Percentiles rank a stretch among this genome's conserved stretches.
Conservation (phyloP, 2,797 vertebrate species). For the Hylomyscus alleni region DNA sequence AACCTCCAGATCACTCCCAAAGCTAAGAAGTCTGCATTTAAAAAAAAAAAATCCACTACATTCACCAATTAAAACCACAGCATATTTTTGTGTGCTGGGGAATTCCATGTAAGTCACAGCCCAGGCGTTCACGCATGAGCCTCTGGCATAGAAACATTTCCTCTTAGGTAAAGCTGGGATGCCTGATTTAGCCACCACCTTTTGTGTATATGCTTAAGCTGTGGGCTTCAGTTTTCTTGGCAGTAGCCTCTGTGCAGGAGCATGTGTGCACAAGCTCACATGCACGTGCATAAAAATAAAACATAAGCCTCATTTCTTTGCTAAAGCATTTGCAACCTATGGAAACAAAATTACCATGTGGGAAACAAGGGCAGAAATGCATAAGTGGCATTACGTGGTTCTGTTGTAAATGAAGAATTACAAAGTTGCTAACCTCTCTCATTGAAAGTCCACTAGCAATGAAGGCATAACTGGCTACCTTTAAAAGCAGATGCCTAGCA, state of each 20-base stretch:
- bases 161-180: slow-evolving; percentile 40
- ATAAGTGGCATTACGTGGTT: neutral
- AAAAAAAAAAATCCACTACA: slow-evolving; percentile 22
- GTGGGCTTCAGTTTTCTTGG: neutral
- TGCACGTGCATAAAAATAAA: neutral
- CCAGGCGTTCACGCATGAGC: slow-evolving; percentile 8
- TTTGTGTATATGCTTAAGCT: neutral
- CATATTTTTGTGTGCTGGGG: slow-evolving; percentile 49
- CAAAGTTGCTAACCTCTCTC: neutral
- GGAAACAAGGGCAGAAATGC: neutral
- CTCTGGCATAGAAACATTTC: neutral
- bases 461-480: neutral
- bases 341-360: neutral
- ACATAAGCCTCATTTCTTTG: neutral
- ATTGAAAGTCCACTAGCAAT: neutral
- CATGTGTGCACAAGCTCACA: neutral
- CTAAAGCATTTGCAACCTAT: neutral
- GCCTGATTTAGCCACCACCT: neutral
- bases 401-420: neutral
- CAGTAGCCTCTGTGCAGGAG: neutral
- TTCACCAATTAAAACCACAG: slow-evolving; percentile 65
- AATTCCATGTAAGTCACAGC: slow-evolving; percentile 64
- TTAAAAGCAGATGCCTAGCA: neutral
- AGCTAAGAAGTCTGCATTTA: neutral
- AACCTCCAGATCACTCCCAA: neutral